Conservation (phyloP, 2,888 invertebrate species). For the Drosophila macrothrix region DNA sequence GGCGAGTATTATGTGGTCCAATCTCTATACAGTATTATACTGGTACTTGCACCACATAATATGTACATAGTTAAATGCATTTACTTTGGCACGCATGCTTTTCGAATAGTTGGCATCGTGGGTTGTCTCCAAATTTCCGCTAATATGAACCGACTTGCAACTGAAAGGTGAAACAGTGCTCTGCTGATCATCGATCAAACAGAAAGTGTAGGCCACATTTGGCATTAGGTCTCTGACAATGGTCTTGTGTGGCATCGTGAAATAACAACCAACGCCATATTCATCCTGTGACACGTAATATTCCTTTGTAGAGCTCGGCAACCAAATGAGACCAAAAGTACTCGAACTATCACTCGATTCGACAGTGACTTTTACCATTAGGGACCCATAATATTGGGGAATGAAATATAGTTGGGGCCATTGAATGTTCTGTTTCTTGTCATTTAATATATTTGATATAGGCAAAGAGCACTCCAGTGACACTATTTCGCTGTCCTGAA, state of each 20-base stretch:
- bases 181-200: constrained; percentile 62
- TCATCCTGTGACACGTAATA: constrained; percentile 59
- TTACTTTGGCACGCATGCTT: constrained; percentile 56
- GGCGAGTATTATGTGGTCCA: background rate
- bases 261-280: constrained; percentile 78
- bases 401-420: constrained; percentile 59
- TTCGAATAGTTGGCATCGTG: constrained; percentile 66
- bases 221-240: constrained; percentile 65
- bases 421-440: constrained; percentile 25
- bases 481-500: constrained; percentile 14
- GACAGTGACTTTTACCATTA: constrained; percentile 50
- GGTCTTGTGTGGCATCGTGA: constrained; percentile 55
- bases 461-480: constrained; percentile 45
- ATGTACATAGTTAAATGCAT: background rate
- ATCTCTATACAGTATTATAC: background rate
- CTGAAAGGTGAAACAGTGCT: constrained; percentile 74
- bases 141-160: constrained; percentile 75
- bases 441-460: background rate
- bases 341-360: constrained; percentile 23
- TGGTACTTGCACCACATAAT: background rate
- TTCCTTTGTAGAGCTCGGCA: constrained; percentile 72
- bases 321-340: constrained; percentile 77
- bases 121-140: constrained; percentile 52
- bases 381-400: constrained; percentile 20
- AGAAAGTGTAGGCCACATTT: constrained; percentile 79